A percentile compares a stretch with the other conserved stretches of the same genome.
Evolutionary conservation across 2,797 vertebrate genomes (phyloP).

Genomic region (Garrulus glandarius): DNA sequence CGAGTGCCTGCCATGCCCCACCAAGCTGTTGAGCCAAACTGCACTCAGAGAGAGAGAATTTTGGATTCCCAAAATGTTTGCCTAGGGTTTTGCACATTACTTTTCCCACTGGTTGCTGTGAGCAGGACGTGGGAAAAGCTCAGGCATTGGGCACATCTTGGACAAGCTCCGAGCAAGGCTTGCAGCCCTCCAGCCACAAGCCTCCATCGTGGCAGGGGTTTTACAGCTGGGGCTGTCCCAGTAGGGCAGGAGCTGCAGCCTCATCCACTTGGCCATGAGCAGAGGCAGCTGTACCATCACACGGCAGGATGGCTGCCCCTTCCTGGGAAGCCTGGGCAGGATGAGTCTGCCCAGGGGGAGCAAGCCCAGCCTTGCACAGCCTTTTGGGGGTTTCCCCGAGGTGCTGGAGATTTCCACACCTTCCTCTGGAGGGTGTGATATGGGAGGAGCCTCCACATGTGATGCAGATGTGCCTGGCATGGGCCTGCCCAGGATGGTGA

Average conservation of each 20-base stretch:
- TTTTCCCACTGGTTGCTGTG: not conserved
- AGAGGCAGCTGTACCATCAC: not conserved
- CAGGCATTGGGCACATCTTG: not conserved
- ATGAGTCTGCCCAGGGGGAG: not conserved
- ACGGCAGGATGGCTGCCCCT: not conserved
- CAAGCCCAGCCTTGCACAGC: not conserved
- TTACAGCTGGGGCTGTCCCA: not conserved
- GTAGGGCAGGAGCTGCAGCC: not conserved
- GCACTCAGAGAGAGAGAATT: accelerated
- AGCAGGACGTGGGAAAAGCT: not conserved
- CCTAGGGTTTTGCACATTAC: not conserved
- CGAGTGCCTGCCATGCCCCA: accelerated
- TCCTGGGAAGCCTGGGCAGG: not conserved
- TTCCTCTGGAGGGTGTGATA: not conserved
- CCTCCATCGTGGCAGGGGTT: accelerated
- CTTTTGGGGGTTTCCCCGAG: not conserved
- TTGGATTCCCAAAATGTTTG: not conserved
- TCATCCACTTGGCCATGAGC: not conserved
- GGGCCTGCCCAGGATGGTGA: not conserved
- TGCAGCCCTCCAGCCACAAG: not conserved
- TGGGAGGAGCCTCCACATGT: accelerated
- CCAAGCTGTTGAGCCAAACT: not conserved
- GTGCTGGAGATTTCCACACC: not conserved
- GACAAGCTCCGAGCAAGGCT: not conserved
- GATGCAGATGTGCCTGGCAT: not conserved